Evolutionary conservation across 2,113 vertebrate genomes (phyloP).

Genomic region (Psittacara wagleri): DNA sequence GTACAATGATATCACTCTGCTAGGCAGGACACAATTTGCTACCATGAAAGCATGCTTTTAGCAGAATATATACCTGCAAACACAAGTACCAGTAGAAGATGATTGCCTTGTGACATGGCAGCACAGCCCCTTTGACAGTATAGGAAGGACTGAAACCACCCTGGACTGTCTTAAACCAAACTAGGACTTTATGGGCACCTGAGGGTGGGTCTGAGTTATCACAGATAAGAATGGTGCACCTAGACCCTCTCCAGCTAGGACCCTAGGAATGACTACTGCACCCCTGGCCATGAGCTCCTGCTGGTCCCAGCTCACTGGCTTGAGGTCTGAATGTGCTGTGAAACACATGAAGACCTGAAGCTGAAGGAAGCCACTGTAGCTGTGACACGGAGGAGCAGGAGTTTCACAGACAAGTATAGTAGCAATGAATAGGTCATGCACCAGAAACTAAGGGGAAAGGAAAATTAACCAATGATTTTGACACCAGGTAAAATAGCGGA

Average conservation of each 20-base stretch:
- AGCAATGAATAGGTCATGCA: neutral
- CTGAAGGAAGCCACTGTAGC: neutral
- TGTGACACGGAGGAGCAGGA: neutral
- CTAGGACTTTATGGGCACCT: neutral
- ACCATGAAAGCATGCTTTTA: neutral
- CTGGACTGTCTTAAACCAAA: neutral
- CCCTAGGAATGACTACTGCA: neutral
- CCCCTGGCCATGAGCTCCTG: neutral
- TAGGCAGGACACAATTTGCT: neutral
- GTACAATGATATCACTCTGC: neutral
- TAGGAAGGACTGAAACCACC: neutral
- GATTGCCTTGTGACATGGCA: neutral
- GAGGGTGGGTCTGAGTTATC: neutral
- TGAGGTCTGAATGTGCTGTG: neutral
- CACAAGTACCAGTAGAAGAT: neutral
- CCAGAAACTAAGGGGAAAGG: neutral
- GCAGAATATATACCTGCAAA: neutral
- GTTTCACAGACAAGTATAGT: neutral
- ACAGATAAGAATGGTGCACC: neutral
- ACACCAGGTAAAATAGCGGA: neutral
- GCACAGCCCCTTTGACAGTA: neutral
- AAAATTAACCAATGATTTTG: neutral
- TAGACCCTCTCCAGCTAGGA: neutral
- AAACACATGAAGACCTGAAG: neutral
- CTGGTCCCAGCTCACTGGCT: fast-evolving